Base-by-base conservation (phyloP, 2,888 invertebrate genomes). In the Anthoptus insignis region DNA sequence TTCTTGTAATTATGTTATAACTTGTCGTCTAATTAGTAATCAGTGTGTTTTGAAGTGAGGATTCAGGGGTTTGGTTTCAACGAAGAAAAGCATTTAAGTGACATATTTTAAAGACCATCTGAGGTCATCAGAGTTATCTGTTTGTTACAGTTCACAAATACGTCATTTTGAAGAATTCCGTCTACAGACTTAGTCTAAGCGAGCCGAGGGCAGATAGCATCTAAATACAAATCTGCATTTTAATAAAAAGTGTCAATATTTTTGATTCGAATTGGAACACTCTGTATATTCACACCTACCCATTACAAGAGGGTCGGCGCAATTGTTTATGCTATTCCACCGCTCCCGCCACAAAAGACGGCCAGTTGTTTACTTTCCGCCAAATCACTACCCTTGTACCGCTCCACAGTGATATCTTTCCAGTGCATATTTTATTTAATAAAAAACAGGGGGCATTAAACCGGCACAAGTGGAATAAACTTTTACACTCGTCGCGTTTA, bases 291-390 rank as follows among this genome's bases (percentile, higher is more conserved):
- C 80, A 81, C 81, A 86, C 86, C 84, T 86, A 79, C 70, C 75
- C 74, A 73, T 69, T 73, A 77, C 76, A 79, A 79, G 81, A 78
- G 84, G 87, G 87, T 80, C 74, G 64, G 76, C 67, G 57, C 77
- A 70, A 79, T 89, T 91, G 92, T 91, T 91, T 90, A 87, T 91
- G 83, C 92, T 92, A 88, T 90, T 91, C 80, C 85, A 85, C 76
- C 82, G 88, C 87, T 91, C 89, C 82, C 80, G 79, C 73, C 76
- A 90, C 86, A 89, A 90, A 86, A 86, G 89, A 81, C 86, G 77
- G 77, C 77, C 83, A 78, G 79, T 84, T 92, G 91, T 92, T 93
- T 90, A 90, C 83, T 88, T 89, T 90, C 78, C 84, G 91, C 90
- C 85, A 90, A 92, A 91, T 92, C 93, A 92, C 89, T 88, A 82